phyloP scores from a whole-genome alignment of 2,888 invertebrate species.

The Drosophila siamana region DNA sequence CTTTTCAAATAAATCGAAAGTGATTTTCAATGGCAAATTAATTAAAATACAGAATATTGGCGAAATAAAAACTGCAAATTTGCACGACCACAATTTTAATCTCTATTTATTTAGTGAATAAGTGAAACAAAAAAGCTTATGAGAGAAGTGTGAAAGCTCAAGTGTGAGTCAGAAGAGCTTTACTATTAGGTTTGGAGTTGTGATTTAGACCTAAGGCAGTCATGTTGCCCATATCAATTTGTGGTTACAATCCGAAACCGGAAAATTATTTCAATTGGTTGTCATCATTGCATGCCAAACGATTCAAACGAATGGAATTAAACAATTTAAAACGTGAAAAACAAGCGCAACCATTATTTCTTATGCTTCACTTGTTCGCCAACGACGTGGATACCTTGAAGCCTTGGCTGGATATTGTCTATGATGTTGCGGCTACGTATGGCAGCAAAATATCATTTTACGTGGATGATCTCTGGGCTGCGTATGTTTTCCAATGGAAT shows the following conservation, averaged over 20 bases:
- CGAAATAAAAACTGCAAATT: too few species aligned
- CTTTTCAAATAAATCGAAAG: too few species aligned
- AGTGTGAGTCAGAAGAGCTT: not conserved
- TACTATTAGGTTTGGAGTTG: not conserved
- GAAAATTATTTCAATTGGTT: not conserved
- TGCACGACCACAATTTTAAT: too few species aligned
- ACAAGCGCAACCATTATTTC: not conserved
- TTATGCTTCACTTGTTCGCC: not conserved
- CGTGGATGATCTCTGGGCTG: not conserved
- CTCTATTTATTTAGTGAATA: too few species aligned
- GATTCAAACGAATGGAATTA: not conserved
- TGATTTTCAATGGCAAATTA: too few species aligned
- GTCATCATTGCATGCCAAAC: not conserved
- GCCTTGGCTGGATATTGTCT: not conserved
- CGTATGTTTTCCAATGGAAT: not conserved
- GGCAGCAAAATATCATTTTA: not conserved
- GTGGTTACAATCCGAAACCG: not conserved
- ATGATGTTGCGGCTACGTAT: not conserved
- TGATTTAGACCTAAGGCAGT: not conserved
- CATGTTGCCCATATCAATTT: not conserved
- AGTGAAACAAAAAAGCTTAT: not conserved
- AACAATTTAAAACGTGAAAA: not conserved
- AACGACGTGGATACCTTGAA: not conserved
- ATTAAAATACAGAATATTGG: too few species aligned
- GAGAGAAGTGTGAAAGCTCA: not conserved